These are phyloP conservation scores for Chamaetylas fuelleborni DNA, from an alignment of 2,113 vertebrate species.

Conservation along the genomic window DNA sequence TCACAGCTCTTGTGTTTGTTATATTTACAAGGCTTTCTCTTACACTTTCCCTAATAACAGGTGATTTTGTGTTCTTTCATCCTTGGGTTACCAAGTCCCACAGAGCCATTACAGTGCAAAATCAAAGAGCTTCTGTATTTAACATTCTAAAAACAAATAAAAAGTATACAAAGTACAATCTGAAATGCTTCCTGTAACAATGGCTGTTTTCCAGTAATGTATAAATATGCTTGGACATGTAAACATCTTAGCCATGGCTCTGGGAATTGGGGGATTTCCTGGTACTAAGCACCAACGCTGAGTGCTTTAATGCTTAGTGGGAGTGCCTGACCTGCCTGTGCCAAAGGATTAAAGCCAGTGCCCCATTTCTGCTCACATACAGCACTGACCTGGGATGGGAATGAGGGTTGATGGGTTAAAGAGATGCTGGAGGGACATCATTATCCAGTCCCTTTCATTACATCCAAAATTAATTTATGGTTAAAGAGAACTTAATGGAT, in stretches of 20 bases:
- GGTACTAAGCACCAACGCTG: not conserved
- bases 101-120: not conserved
- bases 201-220: not conserved
- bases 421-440: not conserved
- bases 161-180: not conserved
- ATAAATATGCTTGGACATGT: not conserved
- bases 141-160: not conserved
- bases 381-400: not conserved
- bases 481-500: not conserved
- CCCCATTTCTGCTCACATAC: slow-evolving; percentile 23
- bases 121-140: not conserved
- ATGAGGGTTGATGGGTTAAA: not conserved
- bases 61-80: not conserved
- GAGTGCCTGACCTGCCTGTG: slow-evolving; percentile 20
- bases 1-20: not conserved
- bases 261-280: slow-evolving; percentile 8
- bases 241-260: not conserved
- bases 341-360: slow-evolving; percentile 42
- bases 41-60: not conserved
- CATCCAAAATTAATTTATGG: not conserved
- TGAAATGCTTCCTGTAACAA: slow-evolving; percentile 4
- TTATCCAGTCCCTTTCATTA: not conserved
- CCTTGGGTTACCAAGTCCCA: not conserved
- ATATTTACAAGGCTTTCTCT: not conserved
- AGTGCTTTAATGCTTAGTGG: slow-evolving; percentile 7